Base-by-base conservation (phyloP, 2,113 vertebrate species). In the Hippocampus comes region DNA sequence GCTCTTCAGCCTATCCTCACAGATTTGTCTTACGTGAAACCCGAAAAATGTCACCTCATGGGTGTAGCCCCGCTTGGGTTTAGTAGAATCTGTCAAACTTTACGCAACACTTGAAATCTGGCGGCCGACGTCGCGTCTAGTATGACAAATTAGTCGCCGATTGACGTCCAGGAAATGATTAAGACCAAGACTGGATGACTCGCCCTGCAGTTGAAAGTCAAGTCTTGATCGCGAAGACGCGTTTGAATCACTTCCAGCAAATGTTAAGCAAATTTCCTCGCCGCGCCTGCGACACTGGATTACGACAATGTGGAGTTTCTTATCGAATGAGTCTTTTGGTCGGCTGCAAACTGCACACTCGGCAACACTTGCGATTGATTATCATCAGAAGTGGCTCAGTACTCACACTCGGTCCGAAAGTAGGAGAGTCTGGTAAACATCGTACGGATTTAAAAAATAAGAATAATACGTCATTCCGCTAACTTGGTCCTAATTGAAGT, bases 211-310 rank as follows among this genome's bases (percentile, higher is more conserved):
- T 60, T 74, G 42, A 64, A 70, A 82, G 70, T 67, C 70, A 64
- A 8, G 4, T 17, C 55, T 73, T 71, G 41, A 67, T 61, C 56
- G 55, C 49, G 63, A 56, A 72, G 66, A 60, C 57, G 1, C 3
- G 25, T 60, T 60, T 60, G 51, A 76, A 68, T 34, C 41, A 46
- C 51, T 63, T 80, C 41, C 67, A 60, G 57, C 6, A 27, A 49
- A 38, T 38, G 43, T 59, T 66, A 64, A 64, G 49, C 25, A 27
- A 18, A 17, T 15, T 48, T 46, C 7, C n/a, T 25, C 41, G 17
- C 42, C 63, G 18, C 4, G 42, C 25, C 21, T 66, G 41, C 8
- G 23, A 43, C 2, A 14, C 5, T 17, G 27, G 25, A 30, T 60
- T 30, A 60, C 25, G 25, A 60, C 10, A 60, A 60, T 60, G 5